Percentiles rank a stretch among this genome's conserved stretches.
These are phyloP conservation scores for Gavialis gangeticus DNA, from an alignment of 2,113 vertebrate genomes.

Conservation along the genomic window DNA sequence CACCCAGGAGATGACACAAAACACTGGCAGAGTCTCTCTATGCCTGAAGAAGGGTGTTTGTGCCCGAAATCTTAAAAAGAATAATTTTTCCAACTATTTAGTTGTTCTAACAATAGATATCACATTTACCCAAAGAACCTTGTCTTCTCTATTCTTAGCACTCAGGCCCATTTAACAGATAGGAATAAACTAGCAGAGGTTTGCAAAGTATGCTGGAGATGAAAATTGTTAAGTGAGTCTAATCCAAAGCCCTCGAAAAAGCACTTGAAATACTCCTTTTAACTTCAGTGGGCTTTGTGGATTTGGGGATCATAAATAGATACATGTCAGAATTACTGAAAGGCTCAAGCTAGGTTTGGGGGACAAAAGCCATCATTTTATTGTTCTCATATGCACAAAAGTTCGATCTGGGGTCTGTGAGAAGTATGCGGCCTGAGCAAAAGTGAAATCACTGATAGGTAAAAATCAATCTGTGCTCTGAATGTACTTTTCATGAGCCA, in stretches of 20 bases:
- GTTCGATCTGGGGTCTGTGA: background rate
- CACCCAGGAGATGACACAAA: no score
- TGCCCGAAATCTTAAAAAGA: no score
- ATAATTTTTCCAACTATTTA: no score
- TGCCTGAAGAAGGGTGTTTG: no score
- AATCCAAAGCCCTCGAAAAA: background rate
- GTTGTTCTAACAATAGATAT: no score
- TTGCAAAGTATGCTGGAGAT: background rate
- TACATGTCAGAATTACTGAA: background rate
- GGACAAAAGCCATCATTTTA: background rate
- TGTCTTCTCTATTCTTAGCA: no score
- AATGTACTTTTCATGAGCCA: background rate
- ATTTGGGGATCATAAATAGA: background rate
- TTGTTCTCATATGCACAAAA: no score
- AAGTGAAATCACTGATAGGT: background rate
- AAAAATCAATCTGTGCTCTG: constrained; percentile 24
- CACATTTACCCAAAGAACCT: no score
- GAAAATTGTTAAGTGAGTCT: background rate
- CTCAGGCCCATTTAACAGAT: background rate
- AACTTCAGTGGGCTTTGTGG: background rate
- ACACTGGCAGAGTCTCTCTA: no score
- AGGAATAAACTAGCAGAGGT: background rate
- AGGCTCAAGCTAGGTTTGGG: constrained; percentile 29
- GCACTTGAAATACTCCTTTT: background rate
- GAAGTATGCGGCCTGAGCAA: no score